These are phyloP conservation scores for Cygnus buccinator DNA, from an alignment of 2,113 vertebrate genomes.

Conservation along the genomic window DNA sequence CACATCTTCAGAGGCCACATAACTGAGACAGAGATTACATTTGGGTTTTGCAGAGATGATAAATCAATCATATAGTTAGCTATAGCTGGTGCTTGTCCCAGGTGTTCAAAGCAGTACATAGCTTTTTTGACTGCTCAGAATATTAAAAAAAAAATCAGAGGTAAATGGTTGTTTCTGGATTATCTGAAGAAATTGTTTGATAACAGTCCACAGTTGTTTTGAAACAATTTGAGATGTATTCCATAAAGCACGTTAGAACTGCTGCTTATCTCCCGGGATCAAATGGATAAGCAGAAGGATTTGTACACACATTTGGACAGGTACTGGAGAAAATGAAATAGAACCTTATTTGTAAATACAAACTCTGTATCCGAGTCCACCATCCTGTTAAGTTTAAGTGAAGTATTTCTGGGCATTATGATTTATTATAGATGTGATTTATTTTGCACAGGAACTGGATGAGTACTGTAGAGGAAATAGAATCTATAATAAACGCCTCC, in stretches of 20 bases:
- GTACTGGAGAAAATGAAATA: not conserved
- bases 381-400: not conserved
- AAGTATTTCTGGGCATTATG: not conserved
- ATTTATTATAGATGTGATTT: not conserved
- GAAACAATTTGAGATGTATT: constrained; percentile 24
- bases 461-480: constrained; percentile 8
- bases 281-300: not conserved
- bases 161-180: not conserved
- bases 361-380: not conserved
- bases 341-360: constrained; percentile 13
- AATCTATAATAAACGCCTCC: not conserved
- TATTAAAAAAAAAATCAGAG: not conserved
- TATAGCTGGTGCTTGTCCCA: not conserved
- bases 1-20: not conserved
- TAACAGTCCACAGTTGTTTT: not conserved
- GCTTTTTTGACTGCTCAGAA: not conserved
- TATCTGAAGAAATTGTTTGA: constrained; percentile 23
- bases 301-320: not conserved
- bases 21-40: not conserved
- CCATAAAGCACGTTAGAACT: not conserved
- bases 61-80: not conserved
- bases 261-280: not conserved
- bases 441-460: constrained; percentile 12
- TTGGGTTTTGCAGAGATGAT: constrained; percentile 1
- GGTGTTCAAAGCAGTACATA: not conserved